phyloP scores from a whole-genome alignment of 2,888 invertebrate genomes.

The Caradrina clavipalpis region DNA sequence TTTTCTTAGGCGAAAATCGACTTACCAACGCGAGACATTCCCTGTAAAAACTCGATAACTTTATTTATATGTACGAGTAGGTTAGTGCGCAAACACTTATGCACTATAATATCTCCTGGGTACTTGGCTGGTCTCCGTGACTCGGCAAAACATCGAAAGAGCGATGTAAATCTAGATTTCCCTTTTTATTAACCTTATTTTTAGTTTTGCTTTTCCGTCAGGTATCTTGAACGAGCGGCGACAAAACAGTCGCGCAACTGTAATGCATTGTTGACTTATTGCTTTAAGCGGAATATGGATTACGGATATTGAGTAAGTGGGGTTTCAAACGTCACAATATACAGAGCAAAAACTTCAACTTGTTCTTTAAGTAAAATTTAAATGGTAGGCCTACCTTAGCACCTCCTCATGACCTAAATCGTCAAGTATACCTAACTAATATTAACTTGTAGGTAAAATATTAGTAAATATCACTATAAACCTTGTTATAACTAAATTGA shows the following conservation, averaged over 20 bases:
- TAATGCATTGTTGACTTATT: not conserved
- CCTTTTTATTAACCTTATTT: too few species aligned
- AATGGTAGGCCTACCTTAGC: too few species aligned
- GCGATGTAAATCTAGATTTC: too few species aligned
- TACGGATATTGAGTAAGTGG: too few species aligned
- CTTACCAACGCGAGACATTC: not conserved
- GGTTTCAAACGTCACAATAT: not conserved
- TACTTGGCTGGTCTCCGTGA: too few species aligned
- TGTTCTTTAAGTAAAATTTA: too few species aligned
- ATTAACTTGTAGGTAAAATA: not conserved
- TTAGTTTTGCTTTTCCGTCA: not conserved
- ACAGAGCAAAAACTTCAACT: too few species aligned
- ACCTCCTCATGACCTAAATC: not conserved
- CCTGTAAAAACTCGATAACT: too few species aligned
- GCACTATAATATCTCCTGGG: too few species aligned
- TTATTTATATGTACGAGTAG: too few species aligned
- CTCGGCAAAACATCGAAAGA: too few species aligned
- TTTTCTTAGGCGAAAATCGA: not conserved
- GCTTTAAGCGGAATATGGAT: not conserved
- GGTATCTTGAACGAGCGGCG: not conserved
- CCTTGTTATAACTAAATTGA: slow-evolving; percentile 12
- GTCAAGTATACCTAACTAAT: not conserved
- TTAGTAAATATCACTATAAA: not conserved
- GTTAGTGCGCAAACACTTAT: too few species aligned
- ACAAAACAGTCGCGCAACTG: not conserved